Conservation (phyloP, 2,888 invertebrate species). For the Epicampocera succincta region DNA sequence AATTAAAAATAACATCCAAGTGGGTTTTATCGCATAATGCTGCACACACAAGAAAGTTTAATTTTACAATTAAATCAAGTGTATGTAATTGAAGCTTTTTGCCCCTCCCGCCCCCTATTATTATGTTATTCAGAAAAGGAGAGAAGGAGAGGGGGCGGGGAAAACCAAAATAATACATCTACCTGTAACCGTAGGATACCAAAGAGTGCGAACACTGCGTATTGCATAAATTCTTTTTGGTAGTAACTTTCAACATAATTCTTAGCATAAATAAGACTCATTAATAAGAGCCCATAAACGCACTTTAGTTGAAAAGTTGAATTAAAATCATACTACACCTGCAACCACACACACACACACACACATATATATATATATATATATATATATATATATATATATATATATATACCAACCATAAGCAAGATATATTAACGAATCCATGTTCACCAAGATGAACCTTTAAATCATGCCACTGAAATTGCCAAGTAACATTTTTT, state of each 20-base stretch:
- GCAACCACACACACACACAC: constrained; percentile 6
- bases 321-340: constrained; percentile 52
- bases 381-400: too few species aligned
- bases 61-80: constrained; percentile 44
- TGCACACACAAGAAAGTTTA: neutral
- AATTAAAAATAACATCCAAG: too few species aligned
- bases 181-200: neutral
- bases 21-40: too few species aligned
- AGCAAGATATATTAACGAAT: neutral
- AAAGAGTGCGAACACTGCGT: too few species aligned
- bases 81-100: neutral
- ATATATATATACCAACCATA: too few species aligned
- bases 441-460: constrained; percentile 24
- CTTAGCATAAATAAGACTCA: constrained; percentile 26
- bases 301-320: constrained; percentile 34
- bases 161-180: too few species aligned
- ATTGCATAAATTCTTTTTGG: neutral
- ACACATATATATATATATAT: neutral
- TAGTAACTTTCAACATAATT: neutral
- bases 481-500: neutral
- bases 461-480: constrained; percentile 32
- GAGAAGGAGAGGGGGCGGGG: too few species aligned
- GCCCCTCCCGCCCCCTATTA: too few species aligned
- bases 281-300: constrained; percentile 50
- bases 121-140: too few species aligned